Percentiles rank a stretch among this genome's conserved stretches.
Evolutionary conservation across 1,140 invertebrate genomes (phyloP).

Genomic region (Prorops nasuta): DNA sequence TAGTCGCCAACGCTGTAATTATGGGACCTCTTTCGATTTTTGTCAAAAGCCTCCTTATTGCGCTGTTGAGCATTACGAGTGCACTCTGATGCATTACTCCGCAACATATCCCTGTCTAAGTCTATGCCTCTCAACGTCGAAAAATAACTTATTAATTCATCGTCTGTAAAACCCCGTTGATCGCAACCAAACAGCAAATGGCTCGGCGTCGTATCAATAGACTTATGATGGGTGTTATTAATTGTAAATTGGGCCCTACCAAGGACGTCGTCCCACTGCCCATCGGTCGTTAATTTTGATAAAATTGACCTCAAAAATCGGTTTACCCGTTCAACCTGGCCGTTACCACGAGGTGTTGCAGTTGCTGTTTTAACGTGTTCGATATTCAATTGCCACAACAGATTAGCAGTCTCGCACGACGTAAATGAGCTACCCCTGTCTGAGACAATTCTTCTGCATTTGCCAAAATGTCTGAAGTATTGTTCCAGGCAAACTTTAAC

Average conservation of each 20-base stretch:
- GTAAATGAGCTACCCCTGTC: neutral
- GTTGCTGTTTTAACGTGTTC: neutral
- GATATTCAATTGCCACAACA: neutral
- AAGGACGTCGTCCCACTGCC: neutral
- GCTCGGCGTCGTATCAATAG: neutral
- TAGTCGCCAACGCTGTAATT: neutral
- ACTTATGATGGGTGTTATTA: no score
- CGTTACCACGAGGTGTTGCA: neutral
- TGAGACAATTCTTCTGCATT: neutral
- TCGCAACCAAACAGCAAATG: neutral
- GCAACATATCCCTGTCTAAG: neutral
- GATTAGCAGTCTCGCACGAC: neutral
- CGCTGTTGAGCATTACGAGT: neutral
- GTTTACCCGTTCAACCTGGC: neutral
- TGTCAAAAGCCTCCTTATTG: neutral
- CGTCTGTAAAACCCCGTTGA: neutral
- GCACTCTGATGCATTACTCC: neutral
- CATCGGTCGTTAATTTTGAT: neutral
- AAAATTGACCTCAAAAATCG: neutral
- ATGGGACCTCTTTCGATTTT: neutral
- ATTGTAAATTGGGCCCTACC: neutral
- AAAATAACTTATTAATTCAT: neutral
- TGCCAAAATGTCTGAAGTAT: neutral
- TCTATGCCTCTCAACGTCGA: neutral
- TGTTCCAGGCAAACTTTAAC: neutral